Base-by-base conservation (phyloP, 1,140 invertebrate genomes). In the Melanaphis sacchari region DNA sequence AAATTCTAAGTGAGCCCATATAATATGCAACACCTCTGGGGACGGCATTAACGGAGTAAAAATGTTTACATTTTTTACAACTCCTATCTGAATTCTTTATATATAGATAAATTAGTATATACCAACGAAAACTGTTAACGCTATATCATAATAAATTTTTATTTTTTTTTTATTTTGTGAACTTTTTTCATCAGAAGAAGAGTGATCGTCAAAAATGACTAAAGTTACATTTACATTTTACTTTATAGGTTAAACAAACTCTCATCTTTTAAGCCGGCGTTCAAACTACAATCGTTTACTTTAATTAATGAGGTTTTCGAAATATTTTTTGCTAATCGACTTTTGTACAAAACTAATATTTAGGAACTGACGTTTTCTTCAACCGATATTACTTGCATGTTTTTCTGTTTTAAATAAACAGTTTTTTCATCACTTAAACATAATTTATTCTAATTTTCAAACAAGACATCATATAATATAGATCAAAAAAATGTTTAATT, bases 271-370 rank as follows among this genome's bases (percentile, higher is more conserved):
- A 76, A 76, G 15, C 31, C 36, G 59, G 18, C 59, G 59, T 76
- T n/a, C 59, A 76, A 76, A 76, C 59, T 76, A 76, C 59, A 76
- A 76, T 76, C 59, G 59, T 76, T 76, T n/a, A 76, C 59, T 76
- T n/a, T 76, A 76, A 76, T 76, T 76, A 76, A 76, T 76, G 31
- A 15, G 18, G 15, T n/a, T 76, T 76, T 76, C 31, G n/a, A 15
- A 15, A 76, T n/a, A 18, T 76, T 76, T 76, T n/a, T n/a, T n/a
- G 59, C 59, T 76, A 76, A 76, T 76, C 31, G 59, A 76, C 59
- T 76, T 76, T 76, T 5, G n/a, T 76, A n/a, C 59, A 76, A 76
- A 76, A 76, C 59, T 76, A 76, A 76, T 76, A n/a, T n/a, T 76
- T 76, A n/a, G 59, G 21, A n/a, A 76, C 59, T n/a, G 31, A 76